phyloP scores from a whole-genome alignment of 2,797 vertebrate genomes.

The Alosa sapidissima region DNA sequence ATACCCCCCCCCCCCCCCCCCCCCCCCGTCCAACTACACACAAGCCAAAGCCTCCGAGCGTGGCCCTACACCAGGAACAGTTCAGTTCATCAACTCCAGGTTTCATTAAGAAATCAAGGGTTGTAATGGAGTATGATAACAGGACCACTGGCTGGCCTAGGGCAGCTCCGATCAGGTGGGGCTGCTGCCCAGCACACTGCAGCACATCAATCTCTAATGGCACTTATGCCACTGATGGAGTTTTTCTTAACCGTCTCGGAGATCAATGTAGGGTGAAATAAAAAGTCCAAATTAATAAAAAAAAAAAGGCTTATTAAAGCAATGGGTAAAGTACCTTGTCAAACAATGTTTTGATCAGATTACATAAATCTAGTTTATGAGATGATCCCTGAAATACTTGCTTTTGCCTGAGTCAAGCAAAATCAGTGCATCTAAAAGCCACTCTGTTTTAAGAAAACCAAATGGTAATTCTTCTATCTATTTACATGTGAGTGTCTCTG shows the following conservation, averaged over 20 bases:
- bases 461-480: no score
- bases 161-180: neutral
- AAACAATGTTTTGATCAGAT: neutral
- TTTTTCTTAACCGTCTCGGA: conserved; percentile 29
- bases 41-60: neutral
- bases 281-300: neutral
- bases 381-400: neutral
- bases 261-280: conserved; percentile 33
- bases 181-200: neutral
- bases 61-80: neutral
- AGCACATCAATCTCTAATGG: conserved; percentile 36
- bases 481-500: neutral
- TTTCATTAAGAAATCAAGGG: conserved; percentile 31
- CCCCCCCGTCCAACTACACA: conserved; percentile 12
- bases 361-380: neutral
- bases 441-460: no score
- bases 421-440: neutral
- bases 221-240: conserved; percentile 37
- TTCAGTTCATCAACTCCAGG: neutral
- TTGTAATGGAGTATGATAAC: conserved; percentile 43
- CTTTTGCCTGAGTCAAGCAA: neutral
- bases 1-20: neutral
- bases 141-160: conserved; percentile 28
- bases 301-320: neutral
- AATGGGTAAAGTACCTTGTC: neutral